Evolutionary conservation across 1,140 invertebrate species (phyloP).

Genomic region (Vollenhovia emeryi): DNA sequence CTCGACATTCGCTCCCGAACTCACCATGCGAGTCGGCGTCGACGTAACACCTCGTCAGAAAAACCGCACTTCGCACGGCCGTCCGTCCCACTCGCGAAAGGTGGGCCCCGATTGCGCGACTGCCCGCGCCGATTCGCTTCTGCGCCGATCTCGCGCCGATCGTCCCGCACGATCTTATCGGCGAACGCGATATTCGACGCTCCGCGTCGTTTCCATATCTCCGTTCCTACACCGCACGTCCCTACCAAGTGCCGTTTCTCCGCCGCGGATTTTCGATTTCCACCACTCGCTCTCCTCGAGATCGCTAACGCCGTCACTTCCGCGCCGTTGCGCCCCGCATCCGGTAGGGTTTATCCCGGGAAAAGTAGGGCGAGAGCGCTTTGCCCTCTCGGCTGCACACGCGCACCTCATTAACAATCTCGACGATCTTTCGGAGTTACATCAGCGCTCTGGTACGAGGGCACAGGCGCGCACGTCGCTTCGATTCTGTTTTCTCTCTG

Average conservation of each 20-base stretch:
- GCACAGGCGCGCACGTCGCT: neutral
- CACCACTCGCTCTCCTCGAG: neutral
- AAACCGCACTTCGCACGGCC: neutral
- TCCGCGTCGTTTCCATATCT: constrained; percentile 21
- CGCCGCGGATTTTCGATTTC: neutral
- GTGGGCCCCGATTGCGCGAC: neutral
- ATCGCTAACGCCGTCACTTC: neutral
- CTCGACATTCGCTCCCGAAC: neutral
- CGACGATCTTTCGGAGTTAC: neutral
- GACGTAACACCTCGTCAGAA: neutral
- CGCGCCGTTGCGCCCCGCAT: neutral
- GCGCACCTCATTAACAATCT: neutral
- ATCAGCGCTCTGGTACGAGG: neutral
- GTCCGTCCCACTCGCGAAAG: neutral
- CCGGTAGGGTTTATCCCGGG: neutral
- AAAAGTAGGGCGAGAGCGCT: neutral
- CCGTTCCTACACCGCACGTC: neutral
- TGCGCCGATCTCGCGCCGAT: constrained; percentile 7
- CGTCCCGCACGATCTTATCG: constrained; percentile 29
- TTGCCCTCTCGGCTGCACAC: neutral
- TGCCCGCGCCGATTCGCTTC: neutral
- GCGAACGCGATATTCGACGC: neutral
- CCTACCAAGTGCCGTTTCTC: neutral
- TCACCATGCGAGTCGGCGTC: neutral
- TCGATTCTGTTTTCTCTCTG: neutral